Percentiles rank a stretch among this genome's conserved stretches.
phyloP scores from a whole-genome alignment of 1,140 invertebrate species.

The Lasioglossum albipes region DNA sequence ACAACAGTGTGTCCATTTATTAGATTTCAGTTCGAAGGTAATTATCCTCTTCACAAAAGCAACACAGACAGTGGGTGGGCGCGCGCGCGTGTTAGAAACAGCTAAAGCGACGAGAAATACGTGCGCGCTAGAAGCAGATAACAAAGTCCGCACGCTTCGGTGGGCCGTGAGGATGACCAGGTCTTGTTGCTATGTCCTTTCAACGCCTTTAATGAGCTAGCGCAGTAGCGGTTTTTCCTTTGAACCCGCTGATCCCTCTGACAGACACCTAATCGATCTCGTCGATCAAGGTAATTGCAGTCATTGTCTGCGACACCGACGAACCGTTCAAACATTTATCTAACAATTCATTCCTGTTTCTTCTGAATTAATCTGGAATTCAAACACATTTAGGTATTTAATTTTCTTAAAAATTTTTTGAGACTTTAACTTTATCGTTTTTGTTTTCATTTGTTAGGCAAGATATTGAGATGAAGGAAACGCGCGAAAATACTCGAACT shows the following conservation, averaged over 20 bases:
- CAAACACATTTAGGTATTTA: no score
- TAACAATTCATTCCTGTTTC: no score
- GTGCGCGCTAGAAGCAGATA: neutral
- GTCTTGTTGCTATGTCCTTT: constrained; percentile 50
- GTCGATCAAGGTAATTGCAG: constrained; percentile 72
- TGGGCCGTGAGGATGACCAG: constrained; percentile 20
- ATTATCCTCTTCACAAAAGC: neutral
- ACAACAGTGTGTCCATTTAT: no score
- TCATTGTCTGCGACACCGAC: no score
- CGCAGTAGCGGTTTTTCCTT: constrained; percentile 52
- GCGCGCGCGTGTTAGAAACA: neutral
- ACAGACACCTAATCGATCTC: constrained; percentile 21
- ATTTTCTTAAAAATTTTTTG: no score
- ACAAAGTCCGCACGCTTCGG: constrained; percentile 19
- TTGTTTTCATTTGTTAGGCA: no score
- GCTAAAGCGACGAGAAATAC: constrained; percentile 1
- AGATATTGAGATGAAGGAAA: no score
- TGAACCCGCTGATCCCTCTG: constrained; percentile 58
- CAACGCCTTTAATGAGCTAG: constrained; percentile 51
- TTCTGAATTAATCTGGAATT: no score
- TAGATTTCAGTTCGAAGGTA: neutral
- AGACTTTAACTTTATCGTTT: no score
- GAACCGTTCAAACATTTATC: no score
- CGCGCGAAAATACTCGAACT: no score
- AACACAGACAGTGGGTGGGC: neutral